Base-by-base conservation (phyloP, 2,888 invertebrate genomes). In the Scaptomyza cyrtandrae region DNA sequence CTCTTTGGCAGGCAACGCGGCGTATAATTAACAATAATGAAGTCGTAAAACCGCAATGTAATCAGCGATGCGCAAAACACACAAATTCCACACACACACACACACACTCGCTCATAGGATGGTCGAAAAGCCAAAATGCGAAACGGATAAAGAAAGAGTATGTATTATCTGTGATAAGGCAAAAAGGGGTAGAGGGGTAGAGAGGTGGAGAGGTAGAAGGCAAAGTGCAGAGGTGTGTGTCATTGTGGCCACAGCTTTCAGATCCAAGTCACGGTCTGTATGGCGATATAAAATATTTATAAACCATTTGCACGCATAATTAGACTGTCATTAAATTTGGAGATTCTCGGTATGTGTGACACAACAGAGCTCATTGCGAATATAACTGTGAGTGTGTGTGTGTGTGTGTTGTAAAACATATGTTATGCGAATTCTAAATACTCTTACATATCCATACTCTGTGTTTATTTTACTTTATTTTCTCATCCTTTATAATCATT, bases 231-330 rank as follows among this genome's bases (percentile, higher is more conserved):
- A 7, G n/a, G 16, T 13, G 19, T 67, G 68, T 46, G 41, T 43
- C 44, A 54, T 19, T 59, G 68, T 56, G 64, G 61, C 62, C 61
- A 67, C 63, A 61, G 52, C 49, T 56, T 69, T 56, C 70, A 75
- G 70, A 43, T 46, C 37, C 69, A 79, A 80, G 71, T 69, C 77
- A 73, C 59, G 78, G 78, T 71, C 87, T 69, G 44, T 24, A 41
- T 41, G 67, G 50, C 37, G 10, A 65, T 77, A 85, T 87, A 79
- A 90, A 90, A 90, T 90, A 90, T 90, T 90, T 90, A 90, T 90
- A 89, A 89, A 89, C 80, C 90, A 89, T 90, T 90, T 90, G 89
- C 89, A 89, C 90, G 90, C 90, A 90, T 90, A 90, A 90, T 90
- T 90, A 90, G 90, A 78, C 81, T 90, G 90, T 90, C 90, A 90